Percentiles rank a stretch among this genome's conserved stretches.
Evolutionary conservation across 2,797 vertebrate species (phyloP).

Genomic region (Urosaurus nigricauda): DNA sequence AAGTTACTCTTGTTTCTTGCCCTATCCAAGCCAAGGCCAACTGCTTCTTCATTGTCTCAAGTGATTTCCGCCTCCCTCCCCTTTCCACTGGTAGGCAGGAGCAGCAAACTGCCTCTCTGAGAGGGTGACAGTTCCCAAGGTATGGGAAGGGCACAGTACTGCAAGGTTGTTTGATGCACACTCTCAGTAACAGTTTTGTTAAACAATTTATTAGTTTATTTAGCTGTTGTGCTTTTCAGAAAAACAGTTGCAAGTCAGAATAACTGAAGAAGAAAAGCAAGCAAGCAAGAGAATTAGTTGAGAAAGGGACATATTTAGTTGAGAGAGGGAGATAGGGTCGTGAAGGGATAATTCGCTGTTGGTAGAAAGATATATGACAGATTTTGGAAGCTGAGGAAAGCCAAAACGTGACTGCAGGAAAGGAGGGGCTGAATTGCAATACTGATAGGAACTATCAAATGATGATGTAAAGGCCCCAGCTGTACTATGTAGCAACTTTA

Average conservation of each 20-base stretch:
- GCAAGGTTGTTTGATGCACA: too few relatives aligned
- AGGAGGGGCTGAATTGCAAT: background rate
- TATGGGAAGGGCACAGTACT: too few relatives aligned
- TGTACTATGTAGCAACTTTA: background rate
- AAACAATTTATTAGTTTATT: background rate
- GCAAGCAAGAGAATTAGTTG: background rate
- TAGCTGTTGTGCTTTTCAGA: background rate
- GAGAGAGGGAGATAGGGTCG: background rate
- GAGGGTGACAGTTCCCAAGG: too few relatives aligned
- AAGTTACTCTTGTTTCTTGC: too few relatives aligned
- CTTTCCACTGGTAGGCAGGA: too few relatives aligned
- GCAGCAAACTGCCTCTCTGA: too few relatives aligned
- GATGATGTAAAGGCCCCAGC: background rate
- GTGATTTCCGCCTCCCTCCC: too few relatives aligned
- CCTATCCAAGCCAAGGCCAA: too few relatives aligned
- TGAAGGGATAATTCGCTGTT: background rate
- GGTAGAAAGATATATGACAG: background rate
- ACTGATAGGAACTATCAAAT: background rate
- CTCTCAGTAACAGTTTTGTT: background rate
- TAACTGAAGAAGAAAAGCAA: background rate
- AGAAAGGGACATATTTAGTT: background rate
- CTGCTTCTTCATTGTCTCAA: too few relatives aligned
- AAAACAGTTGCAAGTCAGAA: background rate
- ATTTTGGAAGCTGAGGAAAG: background rate
- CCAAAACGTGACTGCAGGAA: background rate